Evolutionary conservation across 2,888 invertebrate species (phyloP).

Genomic region (Lamellibrachia columna): DNA sequence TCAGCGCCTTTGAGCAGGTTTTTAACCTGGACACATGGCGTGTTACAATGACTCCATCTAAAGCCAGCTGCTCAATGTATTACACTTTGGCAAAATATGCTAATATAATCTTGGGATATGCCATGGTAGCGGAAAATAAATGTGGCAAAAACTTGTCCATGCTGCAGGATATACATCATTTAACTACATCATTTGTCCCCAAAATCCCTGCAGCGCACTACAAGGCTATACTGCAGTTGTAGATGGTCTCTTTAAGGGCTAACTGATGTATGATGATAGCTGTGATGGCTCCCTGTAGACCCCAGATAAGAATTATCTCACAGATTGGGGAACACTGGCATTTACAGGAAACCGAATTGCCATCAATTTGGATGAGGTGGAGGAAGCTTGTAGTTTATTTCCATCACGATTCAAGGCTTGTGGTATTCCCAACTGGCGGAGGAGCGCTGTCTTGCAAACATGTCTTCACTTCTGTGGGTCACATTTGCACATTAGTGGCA

Average conservation of each 20-base stretch:
- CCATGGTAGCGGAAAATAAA: background rate
- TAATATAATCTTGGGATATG: background rate
- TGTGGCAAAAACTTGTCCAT: background rate
- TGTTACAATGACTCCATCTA: too few species aligned
- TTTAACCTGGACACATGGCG: too few species aligned
- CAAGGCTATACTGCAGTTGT: background rate
- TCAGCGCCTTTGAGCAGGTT: too few species aligned
- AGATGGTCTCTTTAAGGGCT: constrained; percentile 2
- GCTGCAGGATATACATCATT: background rate
- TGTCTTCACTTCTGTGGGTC: background rate
- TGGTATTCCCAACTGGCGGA: background rate
- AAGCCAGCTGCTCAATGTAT: too few species aligned
- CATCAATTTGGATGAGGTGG: background rate
- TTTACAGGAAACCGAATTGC: background rate
- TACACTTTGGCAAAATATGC: background rate
- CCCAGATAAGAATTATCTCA: background rate
- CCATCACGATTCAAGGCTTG: background rate
- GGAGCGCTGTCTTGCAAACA: background rate
- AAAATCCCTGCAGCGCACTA: background rate
- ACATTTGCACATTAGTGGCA: background rate
- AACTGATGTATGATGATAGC: background rate
- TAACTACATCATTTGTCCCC: background rate
- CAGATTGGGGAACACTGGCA: background rate
- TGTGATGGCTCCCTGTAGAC: background rate
- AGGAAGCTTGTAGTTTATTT: background rate